Evolutionary conservation across 1,140 invertebrate species (phyloP).

Genomic region (Magallana ariakensis): DNA sequence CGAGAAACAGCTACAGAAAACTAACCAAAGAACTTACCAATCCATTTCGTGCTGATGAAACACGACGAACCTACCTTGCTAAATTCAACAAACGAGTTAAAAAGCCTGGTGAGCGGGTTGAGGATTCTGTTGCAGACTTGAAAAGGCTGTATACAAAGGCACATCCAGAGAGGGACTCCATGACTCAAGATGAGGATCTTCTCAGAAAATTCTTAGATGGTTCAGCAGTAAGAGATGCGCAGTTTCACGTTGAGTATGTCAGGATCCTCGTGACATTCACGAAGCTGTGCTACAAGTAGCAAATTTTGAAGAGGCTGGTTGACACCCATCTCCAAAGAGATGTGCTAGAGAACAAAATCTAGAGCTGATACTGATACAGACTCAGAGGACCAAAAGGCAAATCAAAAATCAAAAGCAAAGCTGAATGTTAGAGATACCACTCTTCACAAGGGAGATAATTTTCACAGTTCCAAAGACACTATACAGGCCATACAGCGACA

Average conservation of each 20-base stretch:
- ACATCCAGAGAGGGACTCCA: conserved; percentile 27
- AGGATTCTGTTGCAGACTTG: conserved; percentile 43
- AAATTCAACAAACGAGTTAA: conserved; percentile 37
- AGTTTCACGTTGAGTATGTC: conserved; percentile 39
- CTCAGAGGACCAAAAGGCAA: too few relatives aligned
- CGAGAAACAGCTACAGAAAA: not conserved
- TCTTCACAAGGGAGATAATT: not conserved
- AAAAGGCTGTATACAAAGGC: conserved; percentile 37
- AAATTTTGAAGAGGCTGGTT: conserved; percentile 33
- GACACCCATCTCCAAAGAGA: not conserved
- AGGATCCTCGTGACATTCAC: conserved; percentile 37
- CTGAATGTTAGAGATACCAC: too few relatives aligned
- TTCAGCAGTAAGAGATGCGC: not conserved
- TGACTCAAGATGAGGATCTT: conserved; percentile 25
- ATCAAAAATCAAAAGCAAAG: too few relatives aligned
- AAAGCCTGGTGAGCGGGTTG: conserved; percentile 28
- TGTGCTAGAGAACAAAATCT: not conserved
- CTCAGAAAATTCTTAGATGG: conserved; percentile 38
- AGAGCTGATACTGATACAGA: not conserved
- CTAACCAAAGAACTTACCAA: conserved; percentile 33
- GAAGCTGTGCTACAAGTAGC: conserved; percentile 39
- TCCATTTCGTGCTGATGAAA: conserved; percentile 41
- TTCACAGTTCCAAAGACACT: not conserved
- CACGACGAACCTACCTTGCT: conserved; percentile 24
- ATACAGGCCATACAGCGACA: not conserved